Evolutionary conservation across 1,140 invertebrate species (phyloP), one percentile per base, ranked within the genome.

Genomic region (Himalopsyche phryganea): DNA sequence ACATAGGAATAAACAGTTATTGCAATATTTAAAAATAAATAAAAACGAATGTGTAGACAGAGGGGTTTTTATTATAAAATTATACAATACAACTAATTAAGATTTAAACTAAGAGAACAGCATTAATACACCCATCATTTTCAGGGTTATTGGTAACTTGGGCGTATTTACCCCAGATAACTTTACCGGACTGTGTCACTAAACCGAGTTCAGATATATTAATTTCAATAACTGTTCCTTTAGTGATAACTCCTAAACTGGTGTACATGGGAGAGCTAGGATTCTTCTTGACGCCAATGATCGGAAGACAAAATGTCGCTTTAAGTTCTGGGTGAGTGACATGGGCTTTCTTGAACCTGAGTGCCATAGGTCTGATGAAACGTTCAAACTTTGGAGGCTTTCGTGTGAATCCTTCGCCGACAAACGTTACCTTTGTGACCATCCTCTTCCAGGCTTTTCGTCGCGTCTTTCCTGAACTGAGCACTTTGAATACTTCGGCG

Each of bases 101-200:
- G 18, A 32, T 28, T 89, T 87, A 99, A 64, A 98, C 91, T 69
- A 99, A 82, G 44, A 99, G 79, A 57, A 99, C 92, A 72, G 96
- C 96, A 86, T 99, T 99, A 44, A 99, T 98, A 72, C 96, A 98
- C 20, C 98, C 98, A 85, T 99, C 98, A 80, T 99, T 99, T 76
- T 99, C 98, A 6, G 98, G 98, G 79, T 98, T 96, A 74, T 99
- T 99, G 0, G 96, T 98, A 11, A 99, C 96, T 76, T 99, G 98
- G 0, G 98, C 98, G 79, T 98, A 99, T 84, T 99, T 99, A 62
- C 96, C 98, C 97, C 97, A 99, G 1, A 99, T 93, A 58, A 99
- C 95, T 87, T 99, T 99, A 53, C 98, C 98, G 32, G 91, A 90
- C 75, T 98, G 95, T 7, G 97, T 99, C 0, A 99, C 98, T 41